Evolutionary conservation across 1,140 invertebrate species (phyloP), one percentile per base, ranked within the genome.

Genomic region (Drosophila kepulauana): DNA sequence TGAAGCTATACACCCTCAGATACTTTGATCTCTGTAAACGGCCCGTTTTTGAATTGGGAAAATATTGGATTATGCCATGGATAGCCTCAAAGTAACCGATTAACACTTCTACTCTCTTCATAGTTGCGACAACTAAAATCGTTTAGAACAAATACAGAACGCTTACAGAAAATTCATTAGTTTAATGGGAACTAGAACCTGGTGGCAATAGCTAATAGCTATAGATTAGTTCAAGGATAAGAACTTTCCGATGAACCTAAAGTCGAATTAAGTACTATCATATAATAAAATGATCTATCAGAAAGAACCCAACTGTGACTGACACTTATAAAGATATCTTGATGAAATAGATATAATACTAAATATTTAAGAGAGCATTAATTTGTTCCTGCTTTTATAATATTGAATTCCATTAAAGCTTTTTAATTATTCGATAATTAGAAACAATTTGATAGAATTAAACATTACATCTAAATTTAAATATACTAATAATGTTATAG

Each of bases 1-100:
- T 10, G 3, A 64, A 5, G 16, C 62, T 45, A 10, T 64, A 64
- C 5, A 13, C 35, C 35, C 15, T 11, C n/a, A 64, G n/a, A 43
- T 30, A 54, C 0, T 48, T n/a, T 3, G 20, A 64, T 15, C 7
- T 52, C 7, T 49, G 11, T n/a, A 52, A 16, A 3, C n/a, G 3
- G 0, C 49, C 62, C n/a, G 46, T 48, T 20, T 16, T 15, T 1
- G 0, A 0, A 48, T 48, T n/a, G 5, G 33, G 48, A 52, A 51
- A 63, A 38, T 38, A 63, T 51, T 30, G 48, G 30, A 20, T 54
- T n/a, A 52, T 13, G 3, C 62, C 48, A 16, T 64, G 38, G 0
- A 49, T 7, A 1, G 49, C 62, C 11, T 38, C 16, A 25, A 52
- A 64, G 10, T 35, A 64, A 11, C 3, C 49, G 15, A 41, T 28